Base-by-base conservation (phyloP, 1,140 invertebrate genomes). In the Papilio glaucus region DNA sequence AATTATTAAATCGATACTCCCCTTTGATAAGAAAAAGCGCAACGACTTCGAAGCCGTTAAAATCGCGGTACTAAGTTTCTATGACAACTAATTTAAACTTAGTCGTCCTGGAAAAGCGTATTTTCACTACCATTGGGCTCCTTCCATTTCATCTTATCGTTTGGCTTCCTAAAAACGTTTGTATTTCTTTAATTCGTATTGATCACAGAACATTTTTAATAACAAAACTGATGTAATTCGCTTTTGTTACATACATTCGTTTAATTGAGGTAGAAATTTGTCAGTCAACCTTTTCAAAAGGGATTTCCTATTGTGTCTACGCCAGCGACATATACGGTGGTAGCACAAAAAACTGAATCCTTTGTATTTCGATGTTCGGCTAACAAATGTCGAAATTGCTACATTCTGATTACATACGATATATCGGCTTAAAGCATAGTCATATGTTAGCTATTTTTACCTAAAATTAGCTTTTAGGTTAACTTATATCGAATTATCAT, bases 401-500 rank as follows among this genome's bases (percentile, higher is more conserved):
- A 57, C 18, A 57, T 57, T 57, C 21, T 26, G 24, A 24, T 57
- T 41, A 49, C 33, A 61, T 57, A 37, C 71, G 74, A 70, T 74
- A n/a, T n/a, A 76, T 62, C 61, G 10, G 60, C 65, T 0, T 57
- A 26, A 72, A 79, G 61, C 76, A 75, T 71, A 42, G 33, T 74
- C 72, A 74, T 74, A 76, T 74, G 72, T 80, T 76, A 67, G 41
- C 26, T 21, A 37, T 49, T 24, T 29, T 10, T 33, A n/a, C n/a
- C n/a, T 33, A 39, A 33, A 60, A 72, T 73, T 77, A 73, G 75
- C 67, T 72, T 69, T 68, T n/a, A n/a, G n/a, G n/a, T n/a, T n/a
- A n/a, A n/a, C n/a, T n/a, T n/a, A n/a, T n/a, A n/a, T n/a, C n/a
- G 26, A 72, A 80, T 80, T 76, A 76, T 72, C 76, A 77, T 80